Evolutionary conservation across 2,113 vertebrate species (phyloP).

Genomic region (Psammodynastes pulverulentus): DNA sequence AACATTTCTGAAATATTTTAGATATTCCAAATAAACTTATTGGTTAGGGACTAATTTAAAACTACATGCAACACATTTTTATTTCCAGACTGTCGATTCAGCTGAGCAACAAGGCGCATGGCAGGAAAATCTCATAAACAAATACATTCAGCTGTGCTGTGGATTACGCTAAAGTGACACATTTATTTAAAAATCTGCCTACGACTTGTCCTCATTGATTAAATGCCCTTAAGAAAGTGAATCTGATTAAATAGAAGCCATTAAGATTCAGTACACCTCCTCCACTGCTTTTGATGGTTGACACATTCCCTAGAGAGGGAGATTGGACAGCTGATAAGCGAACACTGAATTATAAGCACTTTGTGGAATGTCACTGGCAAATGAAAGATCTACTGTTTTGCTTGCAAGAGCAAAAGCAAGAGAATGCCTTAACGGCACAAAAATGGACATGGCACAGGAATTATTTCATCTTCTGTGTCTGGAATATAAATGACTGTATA

Average conservation of each 20-base stretch:
- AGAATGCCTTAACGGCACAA: constrained; percentile 55
- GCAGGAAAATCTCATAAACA: constrained; percentile 70
- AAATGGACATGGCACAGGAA: constrained; percentile 61
- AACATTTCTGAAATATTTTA: constrained; percentile 60
- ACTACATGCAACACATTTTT: constrained; percentile 69
- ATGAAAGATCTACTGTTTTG: constrained; percentile 74
- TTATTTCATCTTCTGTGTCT: constrained; percentile 62
- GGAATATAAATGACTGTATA: constrained; percentile 57
- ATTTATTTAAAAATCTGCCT: constrained; percentile 83
- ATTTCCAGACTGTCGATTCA: constrained; percentile 76
- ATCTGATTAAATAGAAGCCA: constrained; percentile 74
- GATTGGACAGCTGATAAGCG: constrained; percentile 78
- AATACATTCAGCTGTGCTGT: constrained; percentile 68
- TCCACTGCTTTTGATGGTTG: constrained; percentile 75
- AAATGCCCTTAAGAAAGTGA: constrained; percentile 81
- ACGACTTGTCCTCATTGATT: constrained; percentile 80
- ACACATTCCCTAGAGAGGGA: constrained; percentile 76
- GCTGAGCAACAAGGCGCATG: constrained; percentile 66
- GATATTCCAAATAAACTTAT: constrained; percentile 59
- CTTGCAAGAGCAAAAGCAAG: constrained; percentile 74
- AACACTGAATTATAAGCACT: constrained; percentile 81
- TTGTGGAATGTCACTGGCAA: constrained; percentile 73
- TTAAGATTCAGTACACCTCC: constrained; percentile 75
- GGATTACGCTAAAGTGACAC: constrained; percentile 78
- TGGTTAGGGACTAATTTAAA: constrained; percentile 64